These are phyloP conservation scores for Potamilus streckersoni DNA, from an alignment of 1,140 invertebrate genomes.

Conservation along the genomic window DNA sequence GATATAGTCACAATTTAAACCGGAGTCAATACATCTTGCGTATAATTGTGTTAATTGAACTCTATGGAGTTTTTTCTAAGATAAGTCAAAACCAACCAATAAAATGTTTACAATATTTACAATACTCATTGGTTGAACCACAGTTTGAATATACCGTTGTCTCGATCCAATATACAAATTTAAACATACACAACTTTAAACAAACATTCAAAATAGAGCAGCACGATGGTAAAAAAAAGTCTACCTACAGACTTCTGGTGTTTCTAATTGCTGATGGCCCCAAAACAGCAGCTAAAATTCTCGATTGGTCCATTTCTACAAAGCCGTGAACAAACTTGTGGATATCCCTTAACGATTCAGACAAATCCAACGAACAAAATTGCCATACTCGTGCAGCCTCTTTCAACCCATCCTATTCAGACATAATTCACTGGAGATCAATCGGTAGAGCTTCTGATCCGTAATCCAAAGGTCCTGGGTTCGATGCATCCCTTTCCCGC, in stretches of 20 bases:
- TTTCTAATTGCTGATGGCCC: conserved; percentile 5
- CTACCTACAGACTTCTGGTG: conserved; percentile 5
- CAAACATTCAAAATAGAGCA: conserved; percentile 17
- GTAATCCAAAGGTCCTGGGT: too few relatives aligned
- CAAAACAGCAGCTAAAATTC: conserved; percentile 8
- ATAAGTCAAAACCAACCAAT: conserved; percentile 2
- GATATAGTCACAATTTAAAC: not conserved
- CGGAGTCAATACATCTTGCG: conserved; percentile 7
- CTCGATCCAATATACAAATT: conserved; percentile 15
- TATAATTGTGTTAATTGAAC: conserved; percentile 3
- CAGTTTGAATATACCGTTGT: conserved; percentile 13
- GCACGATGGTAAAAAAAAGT: conserved; percentile 18
- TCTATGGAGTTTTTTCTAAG: conserved; percentile 3
- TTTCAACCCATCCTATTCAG: too few relatives aligned
- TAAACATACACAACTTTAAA: conserved; percentile 3
- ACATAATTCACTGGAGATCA: too few relatives aligned
- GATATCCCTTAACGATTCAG: too few relatives aligned
- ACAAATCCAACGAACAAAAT: too few relatives aligned
- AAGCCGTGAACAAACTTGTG: conserved; percentile 4
- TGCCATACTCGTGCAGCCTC: too few relatives aligned
- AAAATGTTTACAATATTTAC: too few relatives aligned
- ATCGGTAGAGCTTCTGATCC: too few relatives aligned
- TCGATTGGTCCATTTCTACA: conserved; percentile 17
- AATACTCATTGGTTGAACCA: not conserved
- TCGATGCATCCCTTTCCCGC: too few relatives aligned